Conservation (phyloP, 1,140 invertebrate species). For the Steinernema khuongi region DNA sequence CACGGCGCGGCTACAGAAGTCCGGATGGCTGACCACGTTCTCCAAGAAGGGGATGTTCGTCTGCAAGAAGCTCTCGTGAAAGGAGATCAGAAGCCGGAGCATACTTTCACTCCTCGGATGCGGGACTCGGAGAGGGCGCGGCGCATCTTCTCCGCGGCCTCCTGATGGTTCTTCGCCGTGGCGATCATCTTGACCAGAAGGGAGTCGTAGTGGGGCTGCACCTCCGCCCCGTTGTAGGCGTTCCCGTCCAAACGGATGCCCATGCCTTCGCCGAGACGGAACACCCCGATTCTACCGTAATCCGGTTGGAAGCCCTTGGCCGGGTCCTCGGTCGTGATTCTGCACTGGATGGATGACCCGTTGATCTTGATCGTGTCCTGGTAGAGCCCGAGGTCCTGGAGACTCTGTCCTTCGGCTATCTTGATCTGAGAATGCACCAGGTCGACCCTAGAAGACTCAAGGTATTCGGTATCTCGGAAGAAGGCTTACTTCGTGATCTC, state of each 20-base stretch:
- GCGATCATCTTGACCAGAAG: conserved; percentile 97
- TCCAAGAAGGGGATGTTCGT: conserved; percentile 91
- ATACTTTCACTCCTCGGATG: conserved; percentile 87
- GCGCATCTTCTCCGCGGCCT: conserved; percentile 90
- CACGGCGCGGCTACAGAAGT: conserved; percentile 84
- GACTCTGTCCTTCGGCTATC: conserved; percentile 85
- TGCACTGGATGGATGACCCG: conserved; percentile 86
- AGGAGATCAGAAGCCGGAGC: neutral
- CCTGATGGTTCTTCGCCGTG: conserved; percentile 78
- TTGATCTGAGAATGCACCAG: conserved; percentile 92
- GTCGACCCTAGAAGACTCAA: conserved; percentile 71
- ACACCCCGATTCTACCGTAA: conserved; percentile 89
- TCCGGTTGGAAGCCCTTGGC: conserved; percentile 94
- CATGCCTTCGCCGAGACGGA: conserved; percentile 95
- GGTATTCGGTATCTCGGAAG: neutral
- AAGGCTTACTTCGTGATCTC: conserved; percentile 80
- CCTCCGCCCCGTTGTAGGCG: conserved; percentile 89
- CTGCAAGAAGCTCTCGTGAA: conserved; percentile 65
- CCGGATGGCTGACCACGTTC: conserved; percentile 92
- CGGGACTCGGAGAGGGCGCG: conserved; percentile 88
- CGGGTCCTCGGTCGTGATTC: conserved; percentile 97
- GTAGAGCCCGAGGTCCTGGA: conserved; percentile 80
- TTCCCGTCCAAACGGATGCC: conserved; percentile 94
- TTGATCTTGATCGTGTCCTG: conserved; percentile 81
- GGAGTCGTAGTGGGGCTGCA: conserved; percentile 97